phyloP scores from a whole-genome alignment of 2,113 vertebrate species.

The Nicator chloris region DNA sequence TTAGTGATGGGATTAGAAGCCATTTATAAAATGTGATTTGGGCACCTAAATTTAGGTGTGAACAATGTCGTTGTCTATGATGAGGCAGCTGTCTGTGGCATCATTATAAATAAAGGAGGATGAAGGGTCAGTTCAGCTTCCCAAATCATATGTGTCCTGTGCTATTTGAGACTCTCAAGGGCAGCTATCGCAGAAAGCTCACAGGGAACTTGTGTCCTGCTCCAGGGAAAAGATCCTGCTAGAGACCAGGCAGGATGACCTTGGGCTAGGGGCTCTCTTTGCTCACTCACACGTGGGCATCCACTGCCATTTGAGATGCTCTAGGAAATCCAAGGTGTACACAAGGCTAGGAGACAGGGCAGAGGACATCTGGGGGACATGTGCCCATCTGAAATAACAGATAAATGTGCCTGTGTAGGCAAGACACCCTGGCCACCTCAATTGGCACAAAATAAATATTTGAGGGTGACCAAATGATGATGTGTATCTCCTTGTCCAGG shows the following conservation, averaged over 20 bases:
- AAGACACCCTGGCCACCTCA: neutral
- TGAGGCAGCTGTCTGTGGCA: neutral
- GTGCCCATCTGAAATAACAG: neutral
- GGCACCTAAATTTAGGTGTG: neutral
- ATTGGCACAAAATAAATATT: neutral
- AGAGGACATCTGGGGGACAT: neutral
- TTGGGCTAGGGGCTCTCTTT: neutral
- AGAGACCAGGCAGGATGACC: neutral
- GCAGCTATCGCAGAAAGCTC: neutral
- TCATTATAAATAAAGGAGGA: neutral
- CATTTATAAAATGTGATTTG: neutral
- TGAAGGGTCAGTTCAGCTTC: neutral
- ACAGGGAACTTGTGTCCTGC: neutral
- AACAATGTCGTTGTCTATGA: neutral
- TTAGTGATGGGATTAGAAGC: neutral
- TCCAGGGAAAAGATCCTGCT: neutral
- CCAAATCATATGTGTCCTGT: neutral
- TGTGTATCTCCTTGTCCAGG: neutral
- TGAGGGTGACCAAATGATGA: neutral
- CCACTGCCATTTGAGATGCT: neutral
- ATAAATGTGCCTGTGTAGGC: neutral
- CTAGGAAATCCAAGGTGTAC: neutral
- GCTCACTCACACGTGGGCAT: neutral
- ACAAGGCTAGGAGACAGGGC: neutral
- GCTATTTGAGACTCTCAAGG: neutral